Conservation (phyloP, 53 echinoderm and acorn worm species). For the Temnopleurus reevesii region DNA sequence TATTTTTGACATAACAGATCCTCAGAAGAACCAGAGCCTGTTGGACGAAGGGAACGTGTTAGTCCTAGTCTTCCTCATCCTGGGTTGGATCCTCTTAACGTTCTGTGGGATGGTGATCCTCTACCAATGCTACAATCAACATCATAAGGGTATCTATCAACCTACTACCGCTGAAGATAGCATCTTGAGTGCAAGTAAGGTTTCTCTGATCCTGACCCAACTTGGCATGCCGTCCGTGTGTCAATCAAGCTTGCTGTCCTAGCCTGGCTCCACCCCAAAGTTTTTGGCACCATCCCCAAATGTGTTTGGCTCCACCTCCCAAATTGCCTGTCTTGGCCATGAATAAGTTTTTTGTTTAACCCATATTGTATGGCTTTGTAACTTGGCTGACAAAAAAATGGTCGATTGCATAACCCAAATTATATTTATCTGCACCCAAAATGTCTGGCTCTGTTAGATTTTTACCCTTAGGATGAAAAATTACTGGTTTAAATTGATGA, state of each 20-base stretch:
- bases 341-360: too few species aligned
- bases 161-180: constrained; percentile 81
- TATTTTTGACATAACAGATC: background rate
- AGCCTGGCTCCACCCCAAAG: background rate
- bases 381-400: too few species aligned
- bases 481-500: too few species aligned
- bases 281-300: background rate
- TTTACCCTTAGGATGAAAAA: too few species aligned
- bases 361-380: too few species aligned
- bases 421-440: too few species aligned
- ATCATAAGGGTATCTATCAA: constrained; percentile 93
- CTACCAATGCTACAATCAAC: constrained; percentile 71
- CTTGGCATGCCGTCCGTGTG: background rate
- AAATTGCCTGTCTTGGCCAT: too few species aligned
- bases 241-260: constrained; percentile 1
- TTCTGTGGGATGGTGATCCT: constrained; percentile 73
- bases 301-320: background rate
- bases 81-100: constrained; percentile 83
- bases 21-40: constrained; percentile 36
- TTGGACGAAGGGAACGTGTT: constrained; percentile 53
- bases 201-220: constrained; percentile 54
- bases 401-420: too few species aligned
- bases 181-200: constrained; percentile 94
- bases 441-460: too few species aligned
- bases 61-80: constrained; percentile 72